These are phyloP conservation scores for Drosophila sechellia DNA, from an alignment of 1,140 invertebrate genomes.

Conservation along the genomic window DNA sequence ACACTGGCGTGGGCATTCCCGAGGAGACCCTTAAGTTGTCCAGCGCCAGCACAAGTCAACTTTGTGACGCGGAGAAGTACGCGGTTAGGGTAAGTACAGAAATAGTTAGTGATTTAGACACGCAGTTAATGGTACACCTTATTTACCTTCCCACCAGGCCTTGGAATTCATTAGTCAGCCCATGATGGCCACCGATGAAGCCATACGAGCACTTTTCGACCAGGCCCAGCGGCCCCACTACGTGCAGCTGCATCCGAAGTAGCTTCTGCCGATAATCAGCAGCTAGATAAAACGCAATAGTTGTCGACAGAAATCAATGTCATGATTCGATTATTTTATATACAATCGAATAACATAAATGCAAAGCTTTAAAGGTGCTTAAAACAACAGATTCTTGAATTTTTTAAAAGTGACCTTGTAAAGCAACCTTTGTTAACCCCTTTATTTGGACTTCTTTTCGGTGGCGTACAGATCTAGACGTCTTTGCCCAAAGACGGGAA, in stretches of 20 bases:
- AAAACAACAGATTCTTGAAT: neutral
- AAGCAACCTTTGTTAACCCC: neutral
- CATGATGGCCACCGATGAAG: conserved; percentile 80
- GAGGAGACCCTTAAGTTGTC: conserved; percentile 65
- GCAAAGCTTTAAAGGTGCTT: conserved; percentile 8
- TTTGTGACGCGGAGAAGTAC: conserved; percentile 82
- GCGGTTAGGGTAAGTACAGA: conserved; percentile 71
- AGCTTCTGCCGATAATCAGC: conserved; percentile 4
- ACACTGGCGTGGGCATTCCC: conserved; percentile 81
- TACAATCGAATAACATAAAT: conserved; percentile 40
- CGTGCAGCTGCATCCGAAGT: conserved; percentile 16
- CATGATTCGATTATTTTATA: conserved; percentile 51
- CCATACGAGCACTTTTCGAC: conserved; percentile 77
- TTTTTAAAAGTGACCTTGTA: neutral
- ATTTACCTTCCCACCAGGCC: conserved; percentile 41
- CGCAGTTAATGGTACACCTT: neutral
- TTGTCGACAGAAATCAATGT: conserved; percentile 9
- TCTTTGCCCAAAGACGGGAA: conserved; percentile 91
- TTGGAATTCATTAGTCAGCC: conserved; percentile 79
- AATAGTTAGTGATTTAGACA: neutral
- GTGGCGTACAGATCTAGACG: conserved; percentile 93
- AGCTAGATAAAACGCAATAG: conserved; percentile 36
- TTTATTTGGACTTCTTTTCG: conserved; percentile 43
- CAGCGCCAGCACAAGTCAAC: conserved; percentile 65
- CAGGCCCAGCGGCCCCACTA: conserved; percentile 73